These are phyloP conservation scores for Gopherus evgoodei DNA, from an alignment of 2,113 vertebrate genomes.

Conservation along the genomic window DNA sequence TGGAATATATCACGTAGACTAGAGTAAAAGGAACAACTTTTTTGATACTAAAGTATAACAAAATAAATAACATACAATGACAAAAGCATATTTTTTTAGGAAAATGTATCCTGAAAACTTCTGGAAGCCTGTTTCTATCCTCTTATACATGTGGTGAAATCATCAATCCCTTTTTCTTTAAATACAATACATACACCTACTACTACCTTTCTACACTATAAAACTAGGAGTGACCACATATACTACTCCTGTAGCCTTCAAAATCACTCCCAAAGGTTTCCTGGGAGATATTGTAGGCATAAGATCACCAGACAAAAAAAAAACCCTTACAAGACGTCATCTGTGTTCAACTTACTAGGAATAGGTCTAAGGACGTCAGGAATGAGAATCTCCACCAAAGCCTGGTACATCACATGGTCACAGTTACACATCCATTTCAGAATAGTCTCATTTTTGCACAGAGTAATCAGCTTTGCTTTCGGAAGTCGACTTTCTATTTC, in stretches of 20 bases:
- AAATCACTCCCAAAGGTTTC: conserved; percentile 34
- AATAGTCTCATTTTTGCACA: conserved; percentile 87
- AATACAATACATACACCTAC: background rate
- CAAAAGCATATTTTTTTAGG: background rate
- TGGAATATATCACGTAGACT: background rate
- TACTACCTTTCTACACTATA: conserved; percentile 1
- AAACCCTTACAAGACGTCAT: conserved; percentile 54
- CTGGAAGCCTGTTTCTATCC: background rate
- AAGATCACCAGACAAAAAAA: conserved; percentile 52
- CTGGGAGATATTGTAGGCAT: conserved; percentile 32
- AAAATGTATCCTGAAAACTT: background rate
- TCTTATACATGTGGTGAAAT: background rate
- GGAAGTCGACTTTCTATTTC: conserved; percentile 90
- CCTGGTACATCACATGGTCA: conserved; percentile 90
- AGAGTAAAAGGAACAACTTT: background rate
- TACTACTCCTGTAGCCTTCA: background rate
- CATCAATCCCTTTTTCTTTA: background rate
- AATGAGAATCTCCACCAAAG: conserved; percentile 88
- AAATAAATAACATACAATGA: background rate
- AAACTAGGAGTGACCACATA: conserved; percentile 28
- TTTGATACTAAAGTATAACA: conserved; percentile 2
- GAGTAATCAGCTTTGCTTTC: conserved; percentile 84
- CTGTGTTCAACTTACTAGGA: conserved; percentile 85
- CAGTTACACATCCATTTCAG: conserved; percentile 90
- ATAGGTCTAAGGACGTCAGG: conserved; percentile 90